phyloP scores from a whole-genome alignment of 1,140 invertebrate genomes.

The Telenomus remus region DNA sequence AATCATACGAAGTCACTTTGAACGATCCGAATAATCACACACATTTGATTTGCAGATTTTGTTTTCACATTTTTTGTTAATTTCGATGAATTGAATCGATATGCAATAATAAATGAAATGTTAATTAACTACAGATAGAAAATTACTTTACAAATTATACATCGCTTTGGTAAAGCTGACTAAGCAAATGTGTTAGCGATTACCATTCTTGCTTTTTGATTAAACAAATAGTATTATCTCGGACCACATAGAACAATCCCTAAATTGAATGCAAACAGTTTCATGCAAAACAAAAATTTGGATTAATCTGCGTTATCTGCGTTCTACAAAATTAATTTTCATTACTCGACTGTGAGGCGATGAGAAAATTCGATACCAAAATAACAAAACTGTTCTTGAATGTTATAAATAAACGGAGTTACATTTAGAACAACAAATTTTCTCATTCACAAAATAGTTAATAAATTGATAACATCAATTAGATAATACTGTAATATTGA shows the following conservation, averaged over 20 bases:
- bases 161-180: constrained; percentile 27
- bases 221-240: constrained; percentile 34
- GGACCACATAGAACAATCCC: constrained; percentile 42
- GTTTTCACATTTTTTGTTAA: no score
- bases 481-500: constrained; percentile 8
- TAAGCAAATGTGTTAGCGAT: constrained; percentile 36
- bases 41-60: no score
- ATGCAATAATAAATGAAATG: constrained; percentile 1
- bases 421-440: not conserved
- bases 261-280: constrained; percentile 47
- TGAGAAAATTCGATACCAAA: no score
- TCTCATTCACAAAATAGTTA: constrained; percentile 7
- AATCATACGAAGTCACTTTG: not conserved
- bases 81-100: no score
- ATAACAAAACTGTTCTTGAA: no score
- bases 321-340: constrained; percentile 22
- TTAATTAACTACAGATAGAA: constrained; percentile 4
- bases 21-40: no score
- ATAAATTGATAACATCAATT: constrained; percentile 22
- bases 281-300: constrained; percentile 39
- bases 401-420: no score
- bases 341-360: constrained; percentile 2
- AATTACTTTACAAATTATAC: constrained; percentile 9
- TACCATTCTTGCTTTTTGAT: constrained; percentile 34
- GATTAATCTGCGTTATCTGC: constrained; percentile 9